Percentiles rank a stretch among this genome's conserved stretches.
These are phyloP conservation scores for Brachionus asplanchnoidis DNA, from an alignment of 1,140 invertebrate genomes.

Conservation along the genomic window DNA sequence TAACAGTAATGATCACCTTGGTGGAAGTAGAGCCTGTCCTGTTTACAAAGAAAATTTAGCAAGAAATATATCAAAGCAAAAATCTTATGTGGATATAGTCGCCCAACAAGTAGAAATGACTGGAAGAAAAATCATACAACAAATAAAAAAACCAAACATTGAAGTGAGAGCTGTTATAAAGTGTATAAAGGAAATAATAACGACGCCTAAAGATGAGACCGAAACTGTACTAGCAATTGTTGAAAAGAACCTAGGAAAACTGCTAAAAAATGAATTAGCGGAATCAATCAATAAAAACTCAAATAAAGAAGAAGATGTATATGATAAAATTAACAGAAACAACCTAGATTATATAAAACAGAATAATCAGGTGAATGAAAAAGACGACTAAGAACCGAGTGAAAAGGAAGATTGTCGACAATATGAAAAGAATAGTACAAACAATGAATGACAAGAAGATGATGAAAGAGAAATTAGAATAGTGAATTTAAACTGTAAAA, in stretches of 20 bases:
- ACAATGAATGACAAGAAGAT: neutral
- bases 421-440: neutral
- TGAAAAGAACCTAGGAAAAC: neutral
- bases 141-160: neutral
- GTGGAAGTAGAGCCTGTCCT: conserved; percentile 43
- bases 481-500: conserved; percentile 25
- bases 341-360: too few species aligned
- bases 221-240: neutral
- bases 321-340: too few species aligned
- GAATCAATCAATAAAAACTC: neutral
- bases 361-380: too few species aligned
- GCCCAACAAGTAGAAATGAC: neutral
- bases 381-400: neutral
- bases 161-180: neutral
- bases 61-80: neutral
- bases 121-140: neutral
- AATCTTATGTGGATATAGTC: neutral
- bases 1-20: conserved; percentile 44
- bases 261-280: neutral
- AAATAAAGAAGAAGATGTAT: too few species aligned
- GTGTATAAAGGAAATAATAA: neutral
- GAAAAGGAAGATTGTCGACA: neutral
- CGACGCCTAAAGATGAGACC: neutral
- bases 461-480: neutral
- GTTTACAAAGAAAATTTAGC: conserved; percentile 44